A percentile compares a stretch with the other conserved stretches of the same genome.
Evolutionary conservation across 2,888 invertebrate species (phyloP).

Genomic region (Agrotis ipsilon): DNA sequence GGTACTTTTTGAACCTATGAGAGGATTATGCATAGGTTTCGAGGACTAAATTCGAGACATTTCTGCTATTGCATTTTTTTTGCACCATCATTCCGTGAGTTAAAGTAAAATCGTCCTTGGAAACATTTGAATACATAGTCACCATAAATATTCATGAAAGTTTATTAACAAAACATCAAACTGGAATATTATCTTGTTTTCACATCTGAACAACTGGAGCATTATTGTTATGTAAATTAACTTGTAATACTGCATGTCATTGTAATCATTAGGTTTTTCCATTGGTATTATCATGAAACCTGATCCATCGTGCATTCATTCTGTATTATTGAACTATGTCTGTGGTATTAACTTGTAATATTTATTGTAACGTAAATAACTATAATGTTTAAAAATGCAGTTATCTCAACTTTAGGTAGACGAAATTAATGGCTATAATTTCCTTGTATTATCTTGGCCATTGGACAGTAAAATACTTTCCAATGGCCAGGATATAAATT

Average conservation of each 20-base stretch:
- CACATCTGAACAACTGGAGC: conserved; percentile 37
- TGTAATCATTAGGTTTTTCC: too few species aligned
- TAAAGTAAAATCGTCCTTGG: conserved; percentile 44
- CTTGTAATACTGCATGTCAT: conserved; percentile 12
- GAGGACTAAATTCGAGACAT: not conserved
- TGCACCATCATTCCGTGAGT: not conserved
- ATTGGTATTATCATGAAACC: not conserved
- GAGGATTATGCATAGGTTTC: too few species aligned
- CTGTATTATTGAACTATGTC: not conserved
- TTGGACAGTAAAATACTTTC: too few species aligned
- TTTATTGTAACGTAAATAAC: not conserved
- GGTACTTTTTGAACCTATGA: too few species aligned
- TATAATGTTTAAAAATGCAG: too few species aligned
- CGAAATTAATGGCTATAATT: not conserved
- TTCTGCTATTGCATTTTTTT: conserved; percentile 14
- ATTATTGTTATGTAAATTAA: conserved; percentile 42
- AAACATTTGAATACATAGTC: conserved; percentile 48
- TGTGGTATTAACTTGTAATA: not conserved
- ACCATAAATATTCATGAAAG: conserved; percentile 15
- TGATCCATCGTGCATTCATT: not conserved
- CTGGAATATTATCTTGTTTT: conserved; percentile 41
- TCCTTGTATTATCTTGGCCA: too few species aligned
- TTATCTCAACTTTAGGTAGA: too few species aligned
- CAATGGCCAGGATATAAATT: too few species aligned
- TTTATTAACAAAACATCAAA: conserved; percentile 29